Base-by-base conservation (phyloP, 1,140 invertebrate species). In the Elymnias hypermnestra region DNA sequence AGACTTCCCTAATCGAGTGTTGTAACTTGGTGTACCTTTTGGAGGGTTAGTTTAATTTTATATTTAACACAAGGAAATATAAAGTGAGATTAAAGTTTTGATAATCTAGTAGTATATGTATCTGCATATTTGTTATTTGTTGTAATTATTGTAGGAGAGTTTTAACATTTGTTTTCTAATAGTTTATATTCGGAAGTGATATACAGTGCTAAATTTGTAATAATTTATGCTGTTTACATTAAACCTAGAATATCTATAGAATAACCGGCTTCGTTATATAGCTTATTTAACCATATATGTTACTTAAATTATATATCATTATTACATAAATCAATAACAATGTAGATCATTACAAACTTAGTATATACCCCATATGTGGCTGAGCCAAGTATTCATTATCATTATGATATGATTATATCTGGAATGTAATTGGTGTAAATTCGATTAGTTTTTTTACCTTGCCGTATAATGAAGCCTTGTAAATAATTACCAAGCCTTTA, bases 1-100 rank as follows among this genome's bases (percentile, higher is more conserved):
- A 42, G 14, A 48, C 22, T 41, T 49, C 15, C 46, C 19, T 49
- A 49, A 41, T 41, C 3, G 22, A 39, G 36, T 40, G 37, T 43
- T 36, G 25, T 36, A 36, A 13, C 35, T 42, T 49, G 25, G 31
- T 38, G n/a, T 37, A 36, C 13, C 22, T 29, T 52, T 31, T 28
- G 33, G 37, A 26, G 36, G 46, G 54, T 68, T 73, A 68, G 69
- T 57, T 58, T 74, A 71, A 63, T 60, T 68, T 47, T 64, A 25
- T 70, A 35, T 35, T 17, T 35, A 35, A 35, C 31, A 78, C 68
- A 60, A 51, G 28, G 36, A 71, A 57, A 72, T 72, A 77, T 62
- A 60, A 79, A 84, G 81, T 84, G 81, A 84, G 81, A 84, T 84
- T 84, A 79, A 79, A 63, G 76, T 74, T n/a, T 83, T 69, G 63